Conservation (phyloP, 2,113 vertebrate species). For the Grammomys dolichurus region DNA sequence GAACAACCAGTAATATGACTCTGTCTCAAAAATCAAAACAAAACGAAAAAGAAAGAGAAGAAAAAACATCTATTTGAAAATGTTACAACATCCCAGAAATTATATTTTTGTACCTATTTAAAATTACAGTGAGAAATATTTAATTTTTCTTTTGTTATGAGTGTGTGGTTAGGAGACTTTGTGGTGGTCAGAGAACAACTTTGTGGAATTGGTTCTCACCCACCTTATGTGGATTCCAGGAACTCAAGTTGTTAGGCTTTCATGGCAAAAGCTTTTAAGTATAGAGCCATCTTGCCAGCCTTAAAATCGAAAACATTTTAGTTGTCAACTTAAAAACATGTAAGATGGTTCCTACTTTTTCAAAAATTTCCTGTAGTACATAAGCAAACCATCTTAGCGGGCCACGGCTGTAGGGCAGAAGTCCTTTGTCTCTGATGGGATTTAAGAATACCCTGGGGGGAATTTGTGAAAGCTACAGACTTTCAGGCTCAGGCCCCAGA, state of each 20-base stretch:
- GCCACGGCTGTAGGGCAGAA: constrained; percentile 1
- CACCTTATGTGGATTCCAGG: neutral
- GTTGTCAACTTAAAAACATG: constrained; percentile 35
- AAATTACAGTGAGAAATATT: constrained; percentile 34
- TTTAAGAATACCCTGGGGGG: constrained; percentile 50
- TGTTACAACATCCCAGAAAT: constrained; percentile 23
- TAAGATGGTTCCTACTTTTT: constrained; percentile 38
- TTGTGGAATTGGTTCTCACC: neutral
- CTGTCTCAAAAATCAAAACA: neutral
- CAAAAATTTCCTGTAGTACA: constrained; percentile 44
- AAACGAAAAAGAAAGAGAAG: neutral
- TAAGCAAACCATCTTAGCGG: neutral
- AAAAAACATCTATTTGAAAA: constrained; percentile 41
- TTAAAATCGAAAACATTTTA: neutral
- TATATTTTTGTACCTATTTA: constrained; percentile 43
- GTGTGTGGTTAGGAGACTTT: neutral
- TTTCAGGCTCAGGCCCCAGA: constrained; percentile 18
- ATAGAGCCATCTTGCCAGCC: neutral
- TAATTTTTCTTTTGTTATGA: neutral
- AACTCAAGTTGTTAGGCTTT: neutral
- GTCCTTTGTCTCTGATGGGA: constrained; percentile 11
- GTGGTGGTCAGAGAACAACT: neutral
- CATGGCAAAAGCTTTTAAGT: neutral
- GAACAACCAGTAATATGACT: neutral
- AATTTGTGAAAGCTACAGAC: neutral